Base-by-base conservation (phyloP, 2,888 invertebrate species). In the Lapara coniferarum region DNA sequence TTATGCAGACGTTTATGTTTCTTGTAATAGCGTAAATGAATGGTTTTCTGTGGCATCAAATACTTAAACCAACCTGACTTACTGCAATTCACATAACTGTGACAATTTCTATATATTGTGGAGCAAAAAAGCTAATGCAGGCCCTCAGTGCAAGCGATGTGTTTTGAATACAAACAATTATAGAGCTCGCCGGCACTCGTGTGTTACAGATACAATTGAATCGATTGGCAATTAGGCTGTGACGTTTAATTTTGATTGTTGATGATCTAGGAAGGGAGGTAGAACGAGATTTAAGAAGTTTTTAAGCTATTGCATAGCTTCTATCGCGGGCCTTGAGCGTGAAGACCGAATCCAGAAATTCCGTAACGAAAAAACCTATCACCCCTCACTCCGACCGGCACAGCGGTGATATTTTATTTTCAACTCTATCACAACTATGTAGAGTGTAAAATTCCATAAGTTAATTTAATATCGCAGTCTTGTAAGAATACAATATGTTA, bases 111-210 rank as follows among this genome's bases (percentile, higher is more conserved):
- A 63, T 63, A 49, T 49, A 63, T 46, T 59, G 46, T 63, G 49
- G 49, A 49, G 49, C 49, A 63, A 63, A 63, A 63, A 63, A 49
- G 63, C 49, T 63, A 63, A 49, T 25, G 49, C 46, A 49, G 1
- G 46, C 59, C 44, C 44, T 16, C 59, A 59, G 63, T 46, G 63
- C 63, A 49, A 63, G 63, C 63, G 49, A 63, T 63, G 49, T 63
- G 63, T 63, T 63, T 63, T 63, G 63, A 63, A 63, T 63, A 63
- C 49, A 63, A 63, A 63, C 63, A 63, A 63, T 63, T 63, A 63
- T 63, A 46, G 46, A 46, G 63, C 63, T 16, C 46, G 63, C 63
- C 49, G 49, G 63, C 44, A 44, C 46, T 59, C 63, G 49, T 46
- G 49, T 49, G 46, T 46, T 63, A 19, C 7, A 63, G 46, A 63